phyloP scores from a whole-genome alignment of 2,888 invertebrate genomes.

The Coenonympha arcania region DNA sequence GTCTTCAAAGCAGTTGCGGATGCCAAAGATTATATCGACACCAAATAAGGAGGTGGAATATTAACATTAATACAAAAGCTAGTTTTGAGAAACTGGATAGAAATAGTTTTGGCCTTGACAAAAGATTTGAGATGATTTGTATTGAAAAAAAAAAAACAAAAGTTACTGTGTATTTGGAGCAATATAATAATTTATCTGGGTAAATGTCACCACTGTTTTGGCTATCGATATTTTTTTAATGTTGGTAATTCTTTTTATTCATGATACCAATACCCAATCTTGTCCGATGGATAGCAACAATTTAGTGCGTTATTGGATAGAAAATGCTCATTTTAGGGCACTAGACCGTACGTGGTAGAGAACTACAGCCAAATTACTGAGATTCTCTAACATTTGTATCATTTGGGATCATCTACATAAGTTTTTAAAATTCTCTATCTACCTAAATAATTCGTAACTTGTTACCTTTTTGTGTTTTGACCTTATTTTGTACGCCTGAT shows the following conservation, averaged over 20 bases:
- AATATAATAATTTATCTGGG: not conserved
- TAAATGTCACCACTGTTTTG: not conserved
- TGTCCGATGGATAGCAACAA: too few relatives aligned
- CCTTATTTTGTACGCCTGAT: too few relatives aligned
- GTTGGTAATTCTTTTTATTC: not conserved
- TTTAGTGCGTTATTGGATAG: too few relatives aligned
- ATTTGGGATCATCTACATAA: too few relatives aligned
- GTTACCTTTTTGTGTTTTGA: too few relatives aligned
- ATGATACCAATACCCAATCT: too few relatives aligned
- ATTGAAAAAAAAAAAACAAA: constrained; percentile 5
- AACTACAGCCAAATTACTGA: too few relatives aligned
- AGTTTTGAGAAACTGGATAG: constrained; percentile 1
- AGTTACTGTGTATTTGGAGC: not conserved
- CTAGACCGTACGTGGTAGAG: too few relatives aligned
- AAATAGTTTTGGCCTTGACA: not conserved
- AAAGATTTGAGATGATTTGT: not conserved
- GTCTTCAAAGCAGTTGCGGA: not conserved
- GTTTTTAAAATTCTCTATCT: too few relatives aligned
- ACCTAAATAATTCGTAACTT: too few relatives aligned
- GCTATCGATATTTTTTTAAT: not conserved
- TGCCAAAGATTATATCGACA: not conserved
- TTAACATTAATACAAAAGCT: not conserved
- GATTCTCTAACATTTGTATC: too few relatives aligned
- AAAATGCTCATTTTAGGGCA: too few relatives aligned
- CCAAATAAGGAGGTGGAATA: not conserved